Conservation (phyloP, 2,113 vertebrate genomes). For the Mugil cephalus region DNA sequence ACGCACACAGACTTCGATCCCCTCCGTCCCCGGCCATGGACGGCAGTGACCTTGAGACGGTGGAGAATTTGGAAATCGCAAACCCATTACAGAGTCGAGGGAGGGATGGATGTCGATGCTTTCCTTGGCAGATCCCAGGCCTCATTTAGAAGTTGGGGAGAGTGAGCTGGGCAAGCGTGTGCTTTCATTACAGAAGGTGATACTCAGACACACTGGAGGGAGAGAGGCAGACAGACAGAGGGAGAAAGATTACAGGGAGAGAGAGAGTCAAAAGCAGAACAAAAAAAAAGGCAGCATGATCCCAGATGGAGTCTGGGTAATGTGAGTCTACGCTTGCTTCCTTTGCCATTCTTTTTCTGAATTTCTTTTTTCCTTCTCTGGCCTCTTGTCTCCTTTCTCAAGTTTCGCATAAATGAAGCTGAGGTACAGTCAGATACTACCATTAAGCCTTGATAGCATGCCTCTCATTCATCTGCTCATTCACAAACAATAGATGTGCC, state of each 20-base stretch:
- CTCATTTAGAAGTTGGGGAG: constrained; percentile 57
- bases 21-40: constrained; percentile 12
- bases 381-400: neutral
- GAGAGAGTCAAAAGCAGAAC: constrained; percentile 36
- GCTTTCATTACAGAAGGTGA: constrained; percentile 88
- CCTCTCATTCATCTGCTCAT: constrained; percentile 42
- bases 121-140: constrained; percentile 35
- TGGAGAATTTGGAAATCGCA: constrained; percentile 65
- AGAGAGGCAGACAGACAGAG: constrained; percentile 40
- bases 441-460: constrained; percentile 4
- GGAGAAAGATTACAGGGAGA: constrained; percentile 28
- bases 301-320: constrained; percentile 22
- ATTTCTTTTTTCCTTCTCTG: neutral
- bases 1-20: neutral
- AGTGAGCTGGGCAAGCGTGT: constrained; percentile 37
- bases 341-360: neutral
- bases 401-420: neutral
- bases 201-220: constrained; percentile 86
- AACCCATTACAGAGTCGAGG: constrained; percentile 53
- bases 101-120: constrained; percentile 60
- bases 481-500: constrained; percentile 43
- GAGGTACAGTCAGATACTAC: neutral
- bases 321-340: constrained; percentile 10
- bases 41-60: constrained; percentile 70
- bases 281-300: constrained; percentile 38